A percentile compares a stretch with the other conserved stretches of the same genome.
These are phyloP conservation scores for Florisuga fusca DNA, from an alignment of 2,797 vertebrate species.

Conservation along the genomic window DNA sequence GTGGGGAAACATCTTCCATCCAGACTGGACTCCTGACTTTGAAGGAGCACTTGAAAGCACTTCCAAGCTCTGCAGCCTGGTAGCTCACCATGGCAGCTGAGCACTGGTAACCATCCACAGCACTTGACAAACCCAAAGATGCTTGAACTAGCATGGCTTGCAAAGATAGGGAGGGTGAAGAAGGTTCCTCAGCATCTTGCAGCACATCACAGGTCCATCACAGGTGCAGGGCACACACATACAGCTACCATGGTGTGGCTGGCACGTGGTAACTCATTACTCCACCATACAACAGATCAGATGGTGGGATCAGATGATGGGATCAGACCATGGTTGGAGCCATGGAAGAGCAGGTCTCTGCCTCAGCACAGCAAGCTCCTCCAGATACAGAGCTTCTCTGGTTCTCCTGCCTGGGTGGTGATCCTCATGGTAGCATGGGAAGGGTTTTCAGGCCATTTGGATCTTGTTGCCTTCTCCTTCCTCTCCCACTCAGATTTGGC, in stretches of 20 bases:
- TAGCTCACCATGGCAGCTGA: background rate
- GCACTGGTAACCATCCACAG: fast-evolving
- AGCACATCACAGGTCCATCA: background rate
- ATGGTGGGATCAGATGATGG: fast-evolving
- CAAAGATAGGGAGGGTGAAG: background rate
- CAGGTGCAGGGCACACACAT: fast-evolving
- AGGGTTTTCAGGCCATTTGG: fast-evolving
- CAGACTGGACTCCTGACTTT: background rate
- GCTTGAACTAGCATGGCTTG: background rate
- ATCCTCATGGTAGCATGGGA: fast-evolving
- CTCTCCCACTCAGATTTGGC: background rate
- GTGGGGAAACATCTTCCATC: background rate
- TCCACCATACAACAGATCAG: background rate
- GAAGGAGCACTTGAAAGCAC: background rate
- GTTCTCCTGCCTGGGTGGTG: background rate
- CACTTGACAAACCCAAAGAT: background rate
- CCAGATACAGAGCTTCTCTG: background rate
- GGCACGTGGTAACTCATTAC: background rate
- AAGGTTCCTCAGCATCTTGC: background rate
- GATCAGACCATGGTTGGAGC: background rate
- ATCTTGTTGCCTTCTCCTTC: background rate
- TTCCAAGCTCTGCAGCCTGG: background rate
- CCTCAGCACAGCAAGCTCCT: background rate
- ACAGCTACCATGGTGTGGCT: fast-evolving
- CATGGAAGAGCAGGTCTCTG: background rate